Base-by-base conservation (phyloP, 2,888 invertebrate genomes). In the Mellilla xanthometata region DNA sequence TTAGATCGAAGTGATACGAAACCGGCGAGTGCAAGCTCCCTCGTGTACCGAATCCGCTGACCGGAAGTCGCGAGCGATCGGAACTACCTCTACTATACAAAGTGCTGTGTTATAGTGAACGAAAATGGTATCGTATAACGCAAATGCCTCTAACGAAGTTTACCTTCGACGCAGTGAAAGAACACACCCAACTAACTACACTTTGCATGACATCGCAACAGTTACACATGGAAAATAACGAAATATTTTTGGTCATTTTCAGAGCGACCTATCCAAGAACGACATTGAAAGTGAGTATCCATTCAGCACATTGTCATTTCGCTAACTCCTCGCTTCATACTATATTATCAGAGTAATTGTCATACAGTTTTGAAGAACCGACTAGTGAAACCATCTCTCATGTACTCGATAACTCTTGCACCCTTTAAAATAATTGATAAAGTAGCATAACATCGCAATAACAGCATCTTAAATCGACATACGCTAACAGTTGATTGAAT, bases 251-350 rank as follows among this genome's bases (percentile, higher is more conserved):
- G 74, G 66, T 88, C 72, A 88, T 86, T 93, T 92, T 76, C 93
- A 96, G 96, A 95, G 95, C 90, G 95, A 96, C 91, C 93, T 96
- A 85, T 94, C 93, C 91, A 94, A 94, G 90, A 94, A 93, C 92
- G 96, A 96, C 88, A 86, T 96, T 87, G 96, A 96, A 93, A 95
- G 96, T 96, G 92, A 96, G 96, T 95, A 91, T 60, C 23, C 46
- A 27, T 56, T 48, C 15, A 29, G 36, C 29, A 10, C 46, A 40
- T 39, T 22, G 31, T 27, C 8, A 7, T 5, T 6, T 1, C 6
- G 6, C 6, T 6, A 19, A 19, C 15, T 6, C 15, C 6, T 5
- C 15, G 6, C 15, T 19, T 5, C 15, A 19, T 19, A 19, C 15
- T n/a, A n/a, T n/a, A n/a, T n/a, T n/a, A n/a, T n/a, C n/a, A n/a